A percentile compares a stretch with the other conserved stretches of the same genome.
Conservation (phyloP, 2,113 vertebrate genomes). For the Channa argus region DNA sequence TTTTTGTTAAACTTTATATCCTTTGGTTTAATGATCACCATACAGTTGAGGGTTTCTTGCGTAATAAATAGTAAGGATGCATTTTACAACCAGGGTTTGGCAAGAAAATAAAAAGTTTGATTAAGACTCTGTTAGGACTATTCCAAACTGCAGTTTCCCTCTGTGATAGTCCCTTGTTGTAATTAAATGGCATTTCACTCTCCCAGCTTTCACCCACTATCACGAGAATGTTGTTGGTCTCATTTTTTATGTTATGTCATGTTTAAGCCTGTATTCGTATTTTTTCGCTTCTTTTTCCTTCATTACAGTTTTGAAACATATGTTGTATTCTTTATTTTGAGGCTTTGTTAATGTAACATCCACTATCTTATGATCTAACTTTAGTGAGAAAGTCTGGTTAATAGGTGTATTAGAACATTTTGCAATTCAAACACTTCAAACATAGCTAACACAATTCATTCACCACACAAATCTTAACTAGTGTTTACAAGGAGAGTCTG, state of each 20-base stretch:
- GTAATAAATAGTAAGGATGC: neutral
- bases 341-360: neutral
- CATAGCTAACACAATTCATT: constrained; percentile 36
- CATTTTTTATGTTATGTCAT: constrained; percentile 68
- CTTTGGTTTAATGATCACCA: neutral
- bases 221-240: constrained; percentile 65
- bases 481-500: constrained; percentile 36
- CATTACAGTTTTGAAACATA: neutral
- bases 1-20: neutral
- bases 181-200: constrained; percentile 17
- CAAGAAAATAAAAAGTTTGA: constrained; percentile 23
- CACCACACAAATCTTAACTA: constrained; percentile 8
- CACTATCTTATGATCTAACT: constrained; percentile 9
- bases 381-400: constrained; percentile 59
- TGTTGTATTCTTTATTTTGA: constrained; percentile 5
- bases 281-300: neutral
- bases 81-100: constrained; percentile 18
- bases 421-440: constrained; percentile 62
- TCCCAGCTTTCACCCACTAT: constrained; percentile 10
- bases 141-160: constrained; percentile 20
- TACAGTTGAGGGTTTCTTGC: constrained; percentile 9
- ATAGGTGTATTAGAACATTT: neutral
- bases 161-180: constrained; percentile 77
- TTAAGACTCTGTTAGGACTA: neutral
- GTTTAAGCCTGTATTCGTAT: neutral